phyloP scores from a whole-genome alignment of 2,888 invertebrate genomes.

The Steinernema carpocapsae region DNA sequence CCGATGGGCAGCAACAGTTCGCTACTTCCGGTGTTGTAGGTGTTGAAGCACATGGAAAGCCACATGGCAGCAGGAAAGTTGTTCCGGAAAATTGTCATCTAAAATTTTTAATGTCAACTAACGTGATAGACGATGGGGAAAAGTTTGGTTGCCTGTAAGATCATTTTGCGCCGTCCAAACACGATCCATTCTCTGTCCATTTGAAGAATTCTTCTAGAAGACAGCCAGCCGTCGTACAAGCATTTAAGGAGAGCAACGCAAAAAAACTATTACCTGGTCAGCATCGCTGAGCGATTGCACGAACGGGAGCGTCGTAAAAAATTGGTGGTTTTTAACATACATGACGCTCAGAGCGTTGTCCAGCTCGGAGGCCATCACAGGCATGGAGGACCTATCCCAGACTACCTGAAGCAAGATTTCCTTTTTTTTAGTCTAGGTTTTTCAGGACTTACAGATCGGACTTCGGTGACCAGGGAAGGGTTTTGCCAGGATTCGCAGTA shows the following conservation, averaged over 20 bases:
- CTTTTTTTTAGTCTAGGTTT: too few species aligned
- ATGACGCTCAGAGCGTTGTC: neutral
- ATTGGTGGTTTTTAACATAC: neutral
- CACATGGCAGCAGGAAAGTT: conserved; percentile 1
- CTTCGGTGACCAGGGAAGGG: neutral
- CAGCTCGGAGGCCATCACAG: neutral
- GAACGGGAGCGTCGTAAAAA: neutral
- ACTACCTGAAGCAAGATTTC: neutral
- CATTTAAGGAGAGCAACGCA: neutral
- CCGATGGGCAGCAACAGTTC: neutral
- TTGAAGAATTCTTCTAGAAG: neutral
- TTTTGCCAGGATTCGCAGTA: conserved; percentile 2
- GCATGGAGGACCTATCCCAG: neutral
- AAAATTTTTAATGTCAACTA: neutral
- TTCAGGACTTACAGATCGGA: neutral
- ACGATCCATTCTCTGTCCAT: neutral
- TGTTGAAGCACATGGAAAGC: neutral
- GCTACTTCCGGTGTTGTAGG: neutral
- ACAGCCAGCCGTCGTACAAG: neutral
- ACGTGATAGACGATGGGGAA: conserved; percentile 3
- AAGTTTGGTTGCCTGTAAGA: neutral
- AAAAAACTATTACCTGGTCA: neutral
- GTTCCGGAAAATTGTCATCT: neutral
- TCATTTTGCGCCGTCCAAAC: neutral
- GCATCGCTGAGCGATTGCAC: neutral